Evolutionary conservation across 1,140 invertebrate genomes (phyloP), one percentile per base, ranked within the genome.

Genomic region (Solen grandis): DNA sequence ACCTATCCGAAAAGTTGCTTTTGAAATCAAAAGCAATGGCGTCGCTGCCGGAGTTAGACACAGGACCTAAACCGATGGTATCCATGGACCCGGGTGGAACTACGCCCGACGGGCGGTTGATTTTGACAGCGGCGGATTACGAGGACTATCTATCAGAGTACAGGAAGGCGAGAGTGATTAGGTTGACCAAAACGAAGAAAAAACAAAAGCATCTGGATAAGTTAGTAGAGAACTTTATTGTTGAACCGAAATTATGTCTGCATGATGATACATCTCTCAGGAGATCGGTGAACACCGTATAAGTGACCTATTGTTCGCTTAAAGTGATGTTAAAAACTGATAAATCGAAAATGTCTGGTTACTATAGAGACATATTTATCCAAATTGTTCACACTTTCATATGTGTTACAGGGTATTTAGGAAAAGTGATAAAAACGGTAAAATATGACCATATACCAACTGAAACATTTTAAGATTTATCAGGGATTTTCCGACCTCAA

Each of bases 91-190:
- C 69, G 54, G 77, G 77, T 19, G 77, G 68, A 8, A 66, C 69
- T 5, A 80, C 77, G 33, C 77, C 77, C 4, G 77, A 80, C 25
- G 77, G 77, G 0, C 57, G 46, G n/a, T 46, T 80, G 8, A 70
- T 80, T 25, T 46, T 80, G 10, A 80, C 77, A 10, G 69, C 69
- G 59, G 57, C 55, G 38, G 77, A 80, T 65, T 80, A 70, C 50
- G 68, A 80, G 14, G 68, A 52, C 14, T 80, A 80, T 80, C 59
- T 80, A 2, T 35, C 41, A 22, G 33, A 54, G 5, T 80, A 52
- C 27, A 59, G 31, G 2, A 72, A 65, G 13, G 77, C 77, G n/a
- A 27, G 77, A 27, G 46, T 25, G 27, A 27, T 73, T 29, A 36
- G 77, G 16, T 66, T 80, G 2, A 54, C 69, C 5, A 60, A 29